phyloP scores from a whole-genome alignment of 2,888 invertebrate genomes.

The Cremastobaeus sp. region DNA sequence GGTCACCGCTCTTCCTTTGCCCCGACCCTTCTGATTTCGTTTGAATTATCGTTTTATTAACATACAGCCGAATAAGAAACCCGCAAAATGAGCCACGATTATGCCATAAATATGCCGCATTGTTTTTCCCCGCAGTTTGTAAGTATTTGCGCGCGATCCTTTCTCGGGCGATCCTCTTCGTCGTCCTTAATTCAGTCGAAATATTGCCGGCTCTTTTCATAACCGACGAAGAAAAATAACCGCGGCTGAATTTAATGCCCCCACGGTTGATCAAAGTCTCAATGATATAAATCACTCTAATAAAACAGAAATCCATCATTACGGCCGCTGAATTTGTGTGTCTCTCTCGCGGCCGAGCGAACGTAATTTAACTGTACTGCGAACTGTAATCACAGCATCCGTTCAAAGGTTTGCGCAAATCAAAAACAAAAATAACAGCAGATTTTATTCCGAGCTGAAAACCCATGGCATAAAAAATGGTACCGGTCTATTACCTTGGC shows the following conservation, averaged over 20 bases:
- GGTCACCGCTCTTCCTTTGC: slow-evolving; percentile 37
- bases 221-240: no score
- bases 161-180: no score
- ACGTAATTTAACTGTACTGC: slow-evolving; percentile 21
- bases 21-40: slow-evolving; percentile 37
- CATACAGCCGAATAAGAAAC: slow-evolving; percentile 47
- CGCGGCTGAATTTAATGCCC: no score
- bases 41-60: slow-evolving; percentile 57
- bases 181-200: no score
- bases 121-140: slow-evolving; percentile 10
- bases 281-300: background rate
- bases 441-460: slow-evolving; percentile 19
- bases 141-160: background rate
- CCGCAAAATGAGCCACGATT: slow-evolving; percentile 42
- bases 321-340: slow-evolving; percentile 7
- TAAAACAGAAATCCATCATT: slow-evolving; percentile 19
- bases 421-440: slow-evolving; percentile 24
- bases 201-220: no score
- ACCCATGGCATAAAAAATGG: slow-evolving; percentile 26
- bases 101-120: slow-evolving; percentile 22
- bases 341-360: background rate
- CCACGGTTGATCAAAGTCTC: no score
- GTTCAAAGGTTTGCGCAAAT: slow-evolving; percentile 7
- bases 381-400: slow-evolving; percentile 36
- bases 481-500: slow-evolving; percentile 15